These are phyloP conservation scores for Drosophila ercepeae DNA, from an alignment of 1,140 invertebrate species.

Conservation along the genomic window DNA sequence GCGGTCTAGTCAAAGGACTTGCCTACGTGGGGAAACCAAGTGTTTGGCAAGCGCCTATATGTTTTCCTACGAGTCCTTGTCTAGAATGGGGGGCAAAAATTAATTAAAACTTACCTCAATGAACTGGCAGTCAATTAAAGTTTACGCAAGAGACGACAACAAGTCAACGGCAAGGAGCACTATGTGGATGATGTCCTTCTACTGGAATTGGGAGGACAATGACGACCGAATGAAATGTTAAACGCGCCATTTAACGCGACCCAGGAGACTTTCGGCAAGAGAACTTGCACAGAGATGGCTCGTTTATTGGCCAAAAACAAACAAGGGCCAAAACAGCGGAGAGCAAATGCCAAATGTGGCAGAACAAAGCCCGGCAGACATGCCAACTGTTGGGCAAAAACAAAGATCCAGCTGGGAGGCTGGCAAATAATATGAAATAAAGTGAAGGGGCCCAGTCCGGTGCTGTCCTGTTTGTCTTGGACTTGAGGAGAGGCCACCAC, in stretches of 20 bases:
- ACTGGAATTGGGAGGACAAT: slow-evolving; percentile 1
- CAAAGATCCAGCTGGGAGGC: slow-evolving; percentile 39
- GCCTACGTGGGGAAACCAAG: not conserved
- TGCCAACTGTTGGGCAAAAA: slow-evolving; percentile 26
- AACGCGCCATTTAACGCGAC: slow-evolving; percentile 69
- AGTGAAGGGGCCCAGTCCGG: slow-evolving; percentile 19
- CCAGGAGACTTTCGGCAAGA: slow-evolving; percentile 8
- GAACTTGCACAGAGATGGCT: not conserved
- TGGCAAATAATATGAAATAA: slow-evolving; percentile 68
- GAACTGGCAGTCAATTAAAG: slow-evolving; percentile 78
- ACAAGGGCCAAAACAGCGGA: slow-evolving; percentile 56
- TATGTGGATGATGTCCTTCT: slow-evolving; percentile 1
- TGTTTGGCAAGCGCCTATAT: not conserved
- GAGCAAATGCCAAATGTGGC: slow-evolving; percentile 63
- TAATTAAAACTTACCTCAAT: slow-evolving; percentile 77
- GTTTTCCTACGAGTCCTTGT: not conserved
- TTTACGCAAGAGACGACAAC: slow-evolving; percentile 59
- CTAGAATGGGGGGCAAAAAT: slow-evolving; percentile 52
- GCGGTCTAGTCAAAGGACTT: not conserved
- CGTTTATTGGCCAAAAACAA: slow-evolving; percentile 78
- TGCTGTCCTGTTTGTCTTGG: slow-evolving; percentile 63
- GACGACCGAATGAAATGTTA: slow-evolving; percentile 57
- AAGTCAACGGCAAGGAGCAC: slow-evolving; percentile 28
- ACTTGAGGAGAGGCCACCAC: slow-evolving; percentile 43
- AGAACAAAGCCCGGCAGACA: slow-evolving; percentile 42